Evolutionary conservation across 2,888 invertebrate species (phyloP).

Genomic region (Platycheirus albimanus): DNA sequence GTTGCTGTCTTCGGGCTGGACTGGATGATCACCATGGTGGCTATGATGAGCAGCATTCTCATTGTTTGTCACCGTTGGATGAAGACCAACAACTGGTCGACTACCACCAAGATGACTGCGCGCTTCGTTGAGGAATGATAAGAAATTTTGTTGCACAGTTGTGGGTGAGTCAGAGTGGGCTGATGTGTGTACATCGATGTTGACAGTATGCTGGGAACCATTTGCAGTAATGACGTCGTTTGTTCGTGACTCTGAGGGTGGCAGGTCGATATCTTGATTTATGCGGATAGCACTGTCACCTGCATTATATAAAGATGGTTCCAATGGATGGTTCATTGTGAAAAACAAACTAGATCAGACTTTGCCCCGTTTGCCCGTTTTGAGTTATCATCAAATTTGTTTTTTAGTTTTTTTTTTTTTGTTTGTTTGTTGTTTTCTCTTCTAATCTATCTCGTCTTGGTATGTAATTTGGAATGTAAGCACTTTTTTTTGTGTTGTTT

Average conservation of each 20-base stretch:
- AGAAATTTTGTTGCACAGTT: slow-evolving; percentile 74
- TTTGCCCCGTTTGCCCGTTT: slow-evolving; percentile 53
- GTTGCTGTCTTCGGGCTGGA: slow-evolving; percentile 58
- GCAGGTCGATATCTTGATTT: slow-evolving; percentile 34
- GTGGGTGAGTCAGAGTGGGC: slow-evolving; percentile 49
- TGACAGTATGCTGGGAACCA: slow-evolving; percentile 38
- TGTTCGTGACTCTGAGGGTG: slow-evolving; percentile 20
- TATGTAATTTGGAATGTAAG: slow-evolving; percentile 16
- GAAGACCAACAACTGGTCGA: slow-evolving; percentile 46
- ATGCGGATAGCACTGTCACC: slow-evolving; percentile 48
- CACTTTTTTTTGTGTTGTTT: slow-evolving; percentile 17
- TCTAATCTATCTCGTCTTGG: background rate
- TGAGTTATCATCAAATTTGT: slow-evolving; percentile 46
- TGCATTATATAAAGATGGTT: slow-evolving; percentile 59
- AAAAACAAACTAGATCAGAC: slow-evolving; percentile 47
- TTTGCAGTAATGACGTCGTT: slow-evolving; percentile 31
- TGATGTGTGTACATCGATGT: slow-evolving; percentile 44
- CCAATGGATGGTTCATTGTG: slow-evolving; percentile 61
- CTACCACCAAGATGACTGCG: slow-evolving; percentile 75
- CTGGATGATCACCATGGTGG: slow-evolving; percentile 68
- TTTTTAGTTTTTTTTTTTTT: slow-evolving; percentile 5
- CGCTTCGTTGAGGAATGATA: slow-evolving; percentile 76
- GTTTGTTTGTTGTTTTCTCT: too few relatives aligned
- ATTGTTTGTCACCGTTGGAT: slow-evolving; percentile 72
- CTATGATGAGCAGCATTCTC: slow-evolving; percentile 70